These are phyloP conservation scores for Eonycteris spelaea DNA, from an alignment of 2,113 vertebrate genomes.

Conservation along the genomic window DNA sequence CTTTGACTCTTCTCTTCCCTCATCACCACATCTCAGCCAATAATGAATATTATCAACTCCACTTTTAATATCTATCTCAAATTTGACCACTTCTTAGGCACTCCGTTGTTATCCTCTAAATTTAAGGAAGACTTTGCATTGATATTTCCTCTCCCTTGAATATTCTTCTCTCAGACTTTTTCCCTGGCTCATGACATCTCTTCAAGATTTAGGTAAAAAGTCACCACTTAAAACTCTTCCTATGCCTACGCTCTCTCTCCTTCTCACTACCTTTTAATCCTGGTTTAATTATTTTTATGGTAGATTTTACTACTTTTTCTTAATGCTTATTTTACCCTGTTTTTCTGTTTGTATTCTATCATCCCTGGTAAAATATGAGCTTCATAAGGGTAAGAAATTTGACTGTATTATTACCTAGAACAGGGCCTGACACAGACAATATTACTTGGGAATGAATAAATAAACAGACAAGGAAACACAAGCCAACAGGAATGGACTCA, in stretches of 20 bases:
- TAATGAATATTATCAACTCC: background rate
- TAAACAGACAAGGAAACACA: background rate
- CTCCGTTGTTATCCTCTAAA: background rate
- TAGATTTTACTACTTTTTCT: background rate
- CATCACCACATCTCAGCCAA: background rate
- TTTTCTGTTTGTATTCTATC: background rate
- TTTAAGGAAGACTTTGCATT: background rate
- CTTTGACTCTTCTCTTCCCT: background rate
- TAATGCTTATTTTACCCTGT: background rate
- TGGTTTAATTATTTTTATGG: background rate
- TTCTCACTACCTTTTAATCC: background rate
- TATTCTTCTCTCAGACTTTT: background rate
- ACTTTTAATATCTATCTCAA: background rate
- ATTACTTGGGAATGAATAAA: background rate
- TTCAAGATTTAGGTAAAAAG: background rate
- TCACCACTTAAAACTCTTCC: background rate
- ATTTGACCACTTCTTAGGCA: background rate
- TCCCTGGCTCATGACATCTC: background rate
- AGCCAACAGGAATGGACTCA: background rate
- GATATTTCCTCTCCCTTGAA: background rate
- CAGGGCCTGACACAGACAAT: background rate
- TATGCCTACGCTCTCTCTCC: background rate
- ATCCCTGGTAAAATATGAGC: background rate
- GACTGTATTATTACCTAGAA: background rate
- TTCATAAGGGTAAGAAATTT: background rate